Conservation (phyloP, 2,113 vertebrate species). For the Phrynosoma platyrhinos region DNA sequence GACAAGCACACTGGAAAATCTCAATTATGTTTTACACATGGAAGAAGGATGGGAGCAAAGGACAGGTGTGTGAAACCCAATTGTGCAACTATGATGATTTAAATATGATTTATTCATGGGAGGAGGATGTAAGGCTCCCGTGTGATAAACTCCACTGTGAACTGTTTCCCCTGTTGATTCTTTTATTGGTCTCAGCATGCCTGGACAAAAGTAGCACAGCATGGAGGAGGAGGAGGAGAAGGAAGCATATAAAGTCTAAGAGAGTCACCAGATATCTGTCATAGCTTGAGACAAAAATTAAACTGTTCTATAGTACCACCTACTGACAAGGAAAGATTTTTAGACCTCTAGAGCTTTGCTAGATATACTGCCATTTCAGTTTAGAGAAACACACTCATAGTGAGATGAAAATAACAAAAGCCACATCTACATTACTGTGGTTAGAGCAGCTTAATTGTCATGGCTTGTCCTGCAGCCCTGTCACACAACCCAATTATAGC, state of each 20-base stretch:
- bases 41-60: too few species aligned
- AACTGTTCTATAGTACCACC: background rate
- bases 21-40: too few species aligned
- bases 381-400: background rate
- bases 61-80: too few species aligned
- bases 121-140: too few species aligned
- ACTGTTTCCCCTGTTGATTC: background rate
- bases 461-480: background rate
- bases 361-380: background rate
- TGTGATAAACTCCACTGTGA: too few species aligned
- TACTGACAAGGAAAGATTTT: slow-evolving; percentile 12
- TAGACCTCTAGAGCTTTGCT: background rate
- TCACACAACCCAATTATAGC: too few species aligned
- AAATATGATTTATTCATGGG: too few species aligned
- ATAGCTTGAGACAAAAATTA: background rate
- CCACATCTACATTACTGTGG: background rate
- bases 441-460: background rate
- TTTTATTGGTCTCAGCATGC: background rate
- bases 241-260: background rate
- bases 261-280: rapidly evolving
- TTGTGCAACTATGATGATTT: too few species aligned
- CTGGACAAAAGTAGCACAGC: background rate
- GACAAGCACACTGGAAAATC: too few species aligned
- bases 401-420: background rate
- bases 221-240: background rate